These are phyloP conservation scores for Varanus komodoensis DNA, from an alignment of 2,113 vertebrate genomes.

Conservation along the genomic window DNA sequence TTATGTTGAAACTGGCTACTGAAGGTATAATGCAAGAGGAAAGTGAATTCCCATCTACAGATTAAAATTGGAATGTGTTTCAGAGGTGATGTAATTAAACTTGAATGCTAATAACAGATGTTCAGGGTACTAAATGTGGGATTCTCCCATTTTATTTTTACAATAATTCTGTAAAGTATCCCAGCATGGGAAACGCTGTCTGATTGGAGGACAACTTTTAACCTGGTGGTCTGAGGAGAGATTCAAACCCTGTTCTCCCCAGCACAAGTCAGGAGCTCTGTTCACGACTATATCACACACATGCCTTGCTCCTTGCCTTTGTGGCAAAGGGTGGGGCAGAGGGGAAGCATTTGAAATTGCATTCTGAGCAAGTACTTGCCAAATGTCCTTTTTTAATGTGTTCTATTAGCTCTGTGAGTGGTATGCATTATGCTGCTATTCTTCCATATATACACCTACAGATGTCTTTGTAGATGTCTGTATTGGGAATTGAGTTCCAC, in stretches of 20 bases:
- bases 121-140: not conserved
- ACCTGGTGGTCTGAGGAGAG: not conserved
- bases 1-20: not conserved
- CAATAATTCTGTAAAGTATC: not conserved
- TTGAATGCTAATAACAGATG: too few relatives aligned
- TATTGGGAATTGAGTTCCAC: not conserved
- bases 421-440: constrained; percentile 5
- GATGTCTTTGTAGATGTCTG: not conserved
- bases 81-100: too few relatives aligned
- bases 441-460: not conserved
- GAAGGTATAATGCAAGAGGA: too few relatives aligned
- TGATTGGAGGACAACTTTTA: not conserved
- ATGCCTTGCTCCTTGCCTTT: not conserved
- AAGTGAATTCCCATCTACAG: too few relatives aligned
- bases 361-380: not conserved
- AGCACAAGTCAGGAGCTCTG: not conserved
- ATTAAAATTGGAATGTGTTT: too few relatives aligned
- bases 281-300: not conserved
- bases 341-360: not conserved
- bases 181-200: not conserved
- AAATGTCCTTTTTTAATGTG: not conserved
- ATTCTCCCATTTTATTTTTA: not conserved
- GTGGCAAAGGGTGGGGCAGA: not conserved
- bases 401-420: constrained; percentile 13
- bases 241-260: not conserved